These are phyloP conservation scores for Carassius gibelio DNA, from an alignment of 2,113 vertebrate genomes.

Conservation along the genomic window DNA sequence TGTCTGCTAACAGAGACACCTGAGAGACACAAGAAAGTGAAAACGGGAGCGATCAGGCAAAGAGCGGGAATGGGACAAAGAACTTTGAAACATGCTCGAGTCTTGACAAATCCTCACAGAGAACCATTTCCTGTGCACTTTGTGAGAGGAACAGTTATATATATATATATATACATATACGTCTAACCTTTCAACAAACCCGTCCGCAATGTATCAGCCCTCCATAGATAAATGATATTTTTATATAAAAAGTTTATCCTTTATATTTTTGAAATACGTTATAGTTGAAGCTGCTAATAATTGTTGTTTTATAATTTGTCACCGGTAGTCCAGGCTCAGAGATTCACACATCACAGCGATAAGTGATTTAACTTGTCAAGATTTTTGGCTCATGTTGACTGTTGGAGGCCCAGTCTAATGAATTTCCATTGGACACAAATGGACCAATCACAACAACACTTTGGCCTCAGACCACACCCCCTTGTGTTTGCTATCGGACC, in stretches of 20 bases:
- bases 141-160: background rate
- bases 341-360: background rate
- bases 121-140: background rate
- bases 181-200: slow-evolving; percentile 44
- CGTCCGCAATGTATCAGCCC: slow-evolving; percentile 39
- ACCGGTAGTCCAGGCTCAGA: slow-evolving; percentile 7
- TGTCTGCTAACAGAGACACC: slow-evolving; percentile 73
- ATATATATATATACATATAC: background rate
- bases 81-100: slow-evolving; percentile 3
- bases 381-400: background rate
- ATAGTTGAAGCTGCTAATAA: slow-evolving; percentile 77
- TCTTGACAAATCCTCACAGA: slow-evolving; percentile 4
- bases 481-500: background rate
- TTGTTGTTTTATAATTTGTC: slow-evolving; percentile 45
- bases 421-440: slow-evolving; percentile 33
- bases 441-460: slow-evolving; percentile 14
- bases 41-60: background rate
- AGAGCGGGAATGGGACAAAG: slow-evolving; percentile 18
- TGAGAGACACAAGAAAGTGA: slow-evolving; percentile 19
- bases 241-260: slow-evolving; percentile 55
- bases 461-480: background rate
- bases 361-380: background rate
- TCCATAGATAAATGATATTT: slow-evolving; percentile 60
- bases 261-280: slow-evolving; percentile 60
- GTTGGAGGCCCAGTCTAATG: background rate